Evolutionary conservation across 1,140 invertebrate species (phyloP).

Genomic region (Zaprionus taronus): DNA sequence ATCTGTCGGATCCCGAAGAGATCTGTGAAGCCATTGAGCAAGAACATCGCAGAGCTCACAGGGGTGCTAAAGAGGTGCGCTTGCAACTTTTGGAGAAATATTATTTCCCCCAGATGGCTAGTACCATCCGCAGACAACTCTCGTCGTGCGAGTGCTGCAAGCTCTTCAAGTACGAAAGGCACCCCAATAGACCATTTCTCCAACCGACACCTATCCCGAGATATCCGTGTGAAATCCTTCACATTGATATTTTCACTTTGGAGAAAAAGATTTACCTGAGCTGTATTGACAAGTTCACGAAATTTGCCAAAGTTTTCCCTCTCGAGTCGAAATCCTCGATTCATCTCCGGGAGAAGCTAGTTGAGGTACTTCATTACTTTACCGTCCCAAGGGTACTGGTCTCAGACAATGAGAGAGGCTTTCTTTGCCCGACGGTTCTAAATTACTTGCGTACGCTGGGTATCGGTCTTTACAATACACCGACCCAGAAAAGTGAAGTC

Average conservation of each 20-base stretch:
- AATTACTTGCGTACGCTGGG: constrained; percentile 12
- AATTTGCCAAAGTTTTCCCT: constrained; percentile 8
- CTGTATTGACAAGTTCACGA: constrained; percentile 12
- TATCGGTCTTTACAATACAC: constrained; percentile 8
- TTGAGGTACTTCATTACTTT: constrained; percentile 23
- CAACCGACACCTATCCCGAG: too few relatives aligned
- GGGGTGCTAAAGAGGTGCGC: constrained; percentile 11
- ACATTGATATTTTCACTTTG: too few relatives aligned
- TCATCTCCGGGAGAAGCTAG: constrained; percentile 3
- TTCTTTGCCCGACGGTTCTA: constrained; percentile 14
- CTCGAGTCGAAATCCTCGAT: constrained; percentile 5
- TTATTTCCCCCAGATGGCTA: too few relatives aligned
- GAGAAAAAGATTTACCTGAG: neutral
- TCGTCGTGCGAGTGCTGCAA: too few relatives aligned
- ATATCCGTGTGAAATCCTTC: too few relatives aligned
- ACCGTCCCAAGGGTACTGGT: neutral
- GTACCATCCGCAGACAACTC: too few relatives aligned
- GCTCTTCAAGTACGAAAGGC: too few relatives aligned
- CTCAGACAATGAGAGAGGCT: constrained; percentile 13
- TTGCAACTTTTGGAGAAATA: constrained; percentile 3
- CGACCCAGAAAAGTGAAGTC: constrained; percentile 4
- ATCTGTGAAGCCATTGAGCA: neutral
- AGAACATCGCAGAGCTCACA: constrained; percentile 16
- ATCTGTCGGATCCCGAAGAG: constrained; percentile 3
- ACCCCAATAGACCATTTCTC: too few relatives aligned